These are phyloP conservation scores for Pyrocoelia pectoralis DNA, from an alignment of 2,888 invertebrate species.

Conservation along the genomic window DNA sequence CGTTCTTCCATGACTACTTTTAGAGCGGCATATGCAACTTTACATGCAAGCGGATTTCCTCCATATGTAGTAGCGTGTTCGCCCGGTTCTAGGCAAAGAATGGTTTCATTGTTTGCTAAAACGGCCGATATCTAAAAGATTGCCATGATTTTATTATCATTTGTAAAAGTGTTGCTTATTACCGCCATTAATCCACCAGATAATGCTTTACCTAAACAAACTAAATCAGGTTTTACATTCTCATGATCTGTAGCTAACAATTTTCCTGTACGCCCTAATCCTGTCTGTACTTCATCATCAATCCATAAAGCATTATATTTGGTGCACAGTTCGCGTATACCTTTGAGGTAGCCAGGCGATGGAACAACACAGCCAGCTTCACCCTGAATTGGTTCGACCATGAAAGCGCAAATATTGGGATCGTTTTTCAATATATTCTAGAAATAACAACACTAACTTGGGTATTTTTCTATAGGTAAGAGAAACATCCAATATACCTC, in stretches of 20 bases:
- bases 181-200: slow-evolving; percentile 76
- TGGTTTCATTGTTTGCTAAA: slow-evolving; percentile 75
- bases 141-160: no score
- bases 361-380: slow-evolving; percentile 86
- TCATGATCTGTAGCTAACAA: slow-evolving; percentile 78
- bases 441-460: slow-evolving; percentile 33
- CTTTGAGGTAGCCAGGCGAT: slow-evolving; percentile 73
- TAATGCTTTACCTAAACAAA: slow-evolving; percentile 83
- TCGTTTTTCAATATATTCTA: slow-evolving; percentile 68
- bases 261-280: slow-evolving; percentile 83
- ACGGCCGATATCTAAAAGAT: slow-evolving; percentile 63
- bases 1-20: slow-evolving; percentile 79
- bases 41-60: slow-evolving; percentile 81
- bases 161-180: no score
- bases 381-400: slow-evolving; percentile 90
- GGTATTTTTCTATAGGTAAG: no score
- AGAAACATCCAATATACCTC: slow-evolving; percentile 64
- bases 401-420: slow-evolving; percentile 78
- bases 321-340: slow-evolving; percentile 75
- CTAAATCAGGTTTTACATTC: slow-evolving; percentile 76
- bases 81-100: slow-evolving; percentile 74
- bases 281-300: slow-evolving; percentile 87
- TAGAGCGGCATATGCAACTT: slow-evolving; percentile 77
- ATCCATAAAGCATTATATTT: slow-evolving; percentile 84
- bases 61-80: slow-evolving; percentile 85